Evolutionary conservation across 2,797 vertebrate genomes (phyloP).

Genomic region (Cygnus olor): DNA sequence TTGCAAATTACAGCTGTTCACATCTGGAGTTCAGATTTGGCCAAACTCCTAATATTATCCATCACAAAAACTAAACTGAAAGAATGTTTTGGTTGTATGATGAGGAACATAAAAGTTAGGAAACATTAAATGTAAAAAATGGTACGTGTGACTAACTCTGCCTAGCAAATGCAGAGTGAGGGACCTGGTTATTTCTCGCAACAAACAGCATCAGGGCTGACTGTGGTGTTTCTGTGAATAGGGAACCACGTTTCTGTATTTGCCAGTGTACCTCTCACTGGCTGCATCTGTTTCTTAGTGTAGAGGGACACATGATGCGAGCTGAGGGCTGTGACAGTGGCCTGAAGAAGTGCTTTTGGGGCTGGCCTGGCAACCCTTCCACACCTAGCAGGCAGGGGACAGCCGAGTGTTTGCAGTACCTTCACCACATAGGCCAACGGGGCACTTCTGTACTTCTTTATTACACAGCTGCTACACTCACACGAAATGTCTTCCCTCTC

Average conservation of each 20-base stretch:
- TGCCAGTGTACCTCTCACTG: background rate
- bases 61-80: slow-evolving; percentile 39
- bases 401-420: background rate
- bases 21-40: slow-evolving; percentile 51
- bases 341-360: background rate
- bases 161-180: background rate
- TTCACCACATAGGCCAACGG: background rate
- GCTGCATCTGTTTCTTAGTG: background rate
- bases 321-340: background rate
- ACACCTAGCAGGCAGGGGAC: background rate
- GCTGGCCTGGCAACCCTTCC: background rate
- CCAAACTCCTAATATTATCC: background rate
- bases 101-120: background rate
- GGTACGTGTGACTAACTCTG: background rate
- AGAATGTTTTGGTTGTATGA: slow-evolving; percentile 6
- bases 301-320: rapidly evolving
- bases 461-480: background rate
- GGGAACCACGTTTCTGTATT: background rate
- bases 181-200: background rate
- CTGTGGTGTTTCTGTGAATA: background rate
- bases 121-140: background rate
- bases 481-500: background rate
- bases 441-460: background rate
- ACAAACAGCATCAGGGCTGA: rapidly evolving
- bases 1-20: slow-evolving; percentile 48